Evolutionary conservation across 2,888 invertebrate genomes (phyloP), one percentile per base, ranked within the genome.

Genomic region (Ochropleura leucogaster): DNA sequence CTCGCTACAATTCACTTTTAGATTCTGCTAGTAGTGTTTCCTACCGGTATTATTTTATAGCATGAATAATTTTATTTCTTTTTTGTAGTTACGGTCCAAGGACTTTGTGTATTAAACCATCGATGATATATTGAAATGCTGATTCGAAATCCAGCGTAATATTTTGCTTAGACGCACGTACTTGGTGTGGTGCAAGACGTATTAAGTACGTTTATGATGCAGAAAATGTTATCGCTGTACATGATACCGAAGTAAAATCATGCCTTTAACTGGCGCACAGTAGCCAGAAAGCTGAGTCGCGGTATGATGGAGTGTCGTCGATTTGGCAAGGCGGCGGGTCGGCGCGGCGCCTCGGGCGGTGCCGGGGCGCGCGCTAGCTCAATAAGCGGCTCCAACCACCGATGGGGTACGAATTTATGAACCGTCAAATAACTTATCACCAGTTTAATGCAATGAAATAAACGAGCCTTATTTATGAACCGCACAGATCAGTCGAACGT

Each of bases 351-450:
- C 95, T 91, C 88, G 85, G 88, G 90, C 89, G 80, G 74, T 82
- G 84, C 87, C 89, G 87, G 90, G 90, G 90, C 92, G 92, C 92
- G 90, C 86, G 87, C 90, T 87, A 88, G 89, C 90, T 87, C 92
- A 89, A 89, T 89, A 89, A 91, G 90, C 91, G 90, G 87, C 90
- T 89, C 81, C 87, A 85, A 89, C 90, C 90, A 88, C 92, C 91
- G 89, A 90, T 92, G 92, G 94, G 95, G 94, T 91, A 92, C 92
- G 90, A 93, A 91, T 95, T 95, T 95, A 95, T 95, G 96, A 94
- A 94, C 94, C 96, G 95, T 93, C 96, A 95, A 96, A 96, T 96
- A 95, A 95, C 95, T 96, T 95, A 95, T 95, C 95, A 95, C 94
- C 95, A 93, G 93, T 94, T 95, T 95, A 95, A 95, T 95, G 95